Conservation (phyloP, 1,140 invertebrate genomes). For the Temnothorax nylanderi region DNA sequence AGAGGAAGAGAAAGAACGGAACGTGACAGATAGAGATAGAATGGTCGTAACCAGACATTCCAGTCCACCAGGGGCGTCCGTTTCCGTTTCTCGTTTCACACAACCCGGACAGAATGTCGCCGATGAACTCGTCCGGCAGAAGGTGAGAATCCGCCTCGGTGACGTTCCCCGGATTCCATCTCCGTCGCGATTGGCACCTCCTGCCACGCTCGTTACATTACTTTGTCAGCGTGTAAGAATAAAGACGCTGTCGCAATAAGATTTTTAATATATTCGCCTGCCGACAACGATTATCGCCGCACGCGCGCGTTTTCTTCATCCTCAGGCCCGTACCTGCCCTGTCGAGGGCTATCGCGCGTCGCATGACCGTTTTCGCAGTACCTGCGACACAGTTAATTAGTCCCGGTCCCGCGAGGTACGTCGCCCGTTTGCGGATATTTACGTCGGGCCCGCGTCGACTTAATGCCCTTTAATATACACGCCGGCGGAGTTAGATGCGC, state of each 20-base stretch:
- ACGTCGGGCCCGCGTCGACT: slow-evolving; percentile 29
- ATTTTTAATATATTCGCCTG: slow-evolving; percentile 58
- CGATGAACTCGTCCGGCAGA: slow-evolving; percentile 66
- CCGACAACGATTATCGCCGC: slow-evolving; percentile 26
- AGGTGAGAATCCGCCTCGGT: slow-evolving; percentile 56
- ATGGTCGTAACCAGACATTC: slow-evolving; percentile 51
- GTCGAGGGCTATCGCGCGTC: neutral
- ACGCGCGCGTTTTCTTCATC: neutral
- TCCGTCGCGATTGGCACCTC: slow-evolving; percentile 65
- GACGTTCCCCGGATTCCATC: slow-evolving; percentile 70
- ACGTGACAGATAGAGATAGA: slow-evolving; percentile 9
- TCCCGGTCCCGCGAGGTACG: slow-evolving; percentile 14
- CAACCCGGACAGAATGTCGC: slow-evolving; percentile 65
- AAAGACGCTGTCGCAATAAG: slow-evolving; percentile 60
- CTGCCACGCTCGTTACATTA: slow-evolving; percentile 59
- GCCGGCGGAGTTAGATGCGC: slow-evolving; percentile 24
- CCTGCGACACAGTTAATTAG: slow-evolving; percentile 64
- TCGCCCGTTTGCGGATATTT: slow-evolving; percentile 46
- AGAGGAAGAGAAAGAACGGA: neutral
- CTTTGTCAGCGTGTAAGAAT: slow-evolving; percentile 55
- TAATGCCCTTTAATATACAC: slow-evolving; percentile 42
- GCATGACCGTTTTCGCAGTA: neutral
- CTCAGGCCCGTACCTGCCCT: neutral
- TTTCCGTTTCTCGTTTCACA: slow-evolving; percentile 75
- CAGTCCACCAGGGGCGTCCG: slow-evolving; percentile 57